Evolutionary conservation across 2,888 invertebrate genomes (phyloP).

Genomic region (Heliconius aoede): DNA sequence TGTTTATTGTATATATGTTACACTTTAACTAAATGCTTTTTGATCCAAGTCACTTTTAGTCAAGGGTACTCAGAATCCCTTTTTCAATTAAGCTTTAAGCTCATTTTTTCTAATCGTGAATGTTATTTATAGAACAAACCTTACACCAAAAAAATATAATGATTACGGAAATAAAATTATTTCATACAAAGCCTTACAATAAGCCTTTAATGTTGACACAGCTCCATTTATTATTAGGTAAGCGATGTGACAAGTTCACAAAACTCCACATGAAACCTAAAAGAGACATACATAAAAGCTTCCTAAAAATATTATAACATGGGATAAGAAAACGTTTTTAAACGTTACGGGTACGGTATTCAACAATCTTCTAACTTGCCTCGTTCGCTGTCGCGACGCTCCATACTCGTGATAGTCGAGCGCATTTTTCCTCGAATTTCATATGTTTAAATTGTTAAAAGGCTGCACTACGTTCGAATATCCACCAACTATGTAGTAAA

Average conservation of each 20-base stretch:
- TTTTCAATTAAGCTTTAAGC: too few species aligned
- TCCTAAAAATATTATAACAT: constrained; percentile 18
- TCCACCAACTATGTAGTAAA: constrained; percentile 49
- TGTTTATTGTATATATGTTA: background rate
- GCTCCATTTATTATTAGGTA: background rate
- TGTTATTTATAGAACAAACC: background rate
- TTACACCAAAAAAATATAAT: background rate
- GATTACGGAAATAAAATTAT: too few species aligned
- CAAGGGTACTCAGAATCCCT: background rate
- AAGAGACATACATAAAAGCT: background rate
- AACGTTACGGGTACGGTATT: constrained; percentile 38
- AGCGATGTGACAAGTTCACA: background rate
- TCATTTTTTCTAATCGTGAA: too few species aligned
- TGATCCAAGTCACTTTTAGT: background rate
- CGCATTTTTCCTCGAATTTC: constrained; percentile 65
- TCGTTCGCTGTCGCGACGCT: constrained; percentile 49
- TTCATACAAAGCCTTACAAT: background rate
- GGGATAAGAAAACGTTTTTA: constrained; percentile 42
- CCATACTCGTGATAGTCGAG: constrained; percentile 62
- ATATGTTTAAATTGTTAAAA: constrained; percentile 74
- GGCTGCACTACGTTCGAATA: constrained; percentile 52
- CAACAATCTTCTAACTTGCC: constrained; percentile 48
- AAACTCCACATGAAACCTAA: background rate
- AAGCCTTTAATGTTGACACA: background rate
- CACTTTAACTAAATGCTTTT: background rate